Conservation (phyloP, 2,797 vertebrate genomes). For the Paramormyrops hopkinsi region DNA sequence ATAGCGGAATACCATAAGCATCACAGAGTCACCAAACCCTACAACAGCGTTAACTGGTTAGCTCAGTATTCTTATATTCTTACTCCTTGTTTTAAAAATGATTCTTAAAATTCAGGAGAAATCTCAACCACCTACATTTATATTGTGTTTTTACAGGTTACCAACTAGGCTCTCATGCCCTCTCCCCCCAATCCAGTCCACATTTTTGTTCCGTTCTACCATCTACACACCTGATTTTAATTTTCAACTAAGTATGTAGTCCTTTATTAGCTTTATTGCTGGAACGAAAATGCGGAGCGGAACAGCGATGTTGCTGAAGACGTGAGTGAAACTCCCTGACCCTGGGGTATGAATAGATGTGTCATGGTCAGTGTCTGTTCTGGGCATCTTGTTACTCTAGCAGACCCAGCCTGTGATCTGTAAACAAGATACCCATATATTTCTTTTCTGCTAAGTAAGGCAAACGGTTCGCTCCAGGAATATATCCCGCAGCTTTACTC, state of each 20-base stretch:
- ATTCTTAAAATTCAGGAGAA: neutral
- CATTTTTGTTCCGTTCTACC: neutral
- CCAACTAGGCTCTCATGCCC: neutral
- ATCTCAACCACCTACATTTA: neutral
- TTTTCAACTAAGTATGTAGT: neutral
- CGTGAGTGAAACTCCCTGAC: neutral
- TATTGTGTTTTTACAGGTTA: neutral
- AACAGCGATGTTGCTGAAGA: neutral
- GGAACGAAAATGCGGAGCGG: neutral
- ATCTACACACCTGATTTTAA: neutral
- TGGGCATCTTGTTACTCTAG: neutral
- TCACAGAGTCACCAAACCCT: neutral
- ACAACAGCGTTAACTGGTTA: neutral
- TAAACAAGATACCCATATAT: neutral
- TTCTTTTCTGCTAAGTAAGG: conserved; percentile 46
- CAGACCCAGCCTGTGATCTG: neutral
- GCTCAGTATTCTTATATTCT: neutral
- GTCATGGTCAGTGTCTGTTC: neutral
- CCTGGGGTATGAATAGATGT: neutral
- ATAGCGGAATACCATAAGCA: neutral
- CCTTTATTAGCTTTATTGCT: neutral
- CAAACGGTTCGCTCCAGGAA: conserved; percentile 62
- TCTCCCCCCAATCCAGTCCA: neutral
- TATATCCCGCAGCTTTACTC: conserved; percentile 57
- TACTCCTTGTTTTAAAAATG: neutral